Conservation (phyloP, 2,113 vertebrate genomes). For the cat (Felis catus) region F.catus_Fca126_mat1.0 CM031416.1:139827501-139828000, state of each 20-base stretch:
- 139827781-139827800: not conserved
- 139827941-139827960: not conserved
- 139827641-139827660: not conserved
- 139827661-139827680: not conserved
- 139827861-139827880: not conserved
- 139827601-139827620: conserved; percentile 11
- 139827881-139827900: not conserved
- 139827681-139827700: not conserved
- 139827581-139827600: not conserved
- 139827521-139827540: not conserved
- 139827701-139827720: conserved; percentile 36
- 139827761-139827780: not conserved
- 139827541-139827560: not conserved
- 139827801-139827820: not conserved
- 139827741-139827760: not conserved
- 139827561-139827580: not conserved
- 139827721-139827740: not conserved
- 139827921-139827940: not conserved
- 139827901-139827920: not conserved
- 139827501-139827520: not conserved
- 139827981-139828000: conserved; percentile 43
- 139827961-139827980: not conserved
- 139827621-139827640: not conserved
- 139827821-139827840: not conserved
- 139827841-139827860: not conserved